These are phyloP conservation scores for Thunnus maccoyii DNA, from an alignment of 2,113 vertebrate species.

Conservation along the genomic window DNA sequence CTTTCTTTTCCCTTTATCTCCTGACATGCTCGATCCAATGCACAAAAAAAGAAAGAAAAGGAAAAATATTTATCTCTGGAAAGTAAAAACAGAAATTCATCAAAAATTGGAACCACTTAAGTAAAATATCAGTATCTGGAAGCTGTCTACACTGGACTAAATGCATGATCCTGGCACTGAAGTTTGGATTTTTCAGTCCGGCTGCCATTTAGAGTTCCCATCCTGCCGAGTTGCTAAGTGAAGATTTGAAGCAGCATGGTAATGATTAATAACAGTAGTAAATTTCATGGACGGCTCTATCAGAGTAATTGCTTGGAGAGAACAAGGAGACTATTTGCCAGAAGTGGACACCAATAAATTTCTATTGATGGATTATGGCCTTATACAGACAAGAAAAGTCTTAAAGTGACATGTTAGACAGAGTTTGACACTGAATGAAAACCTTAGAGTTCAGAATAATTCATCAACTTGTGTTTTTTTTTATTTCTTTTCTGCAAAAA, in stretches of 20 bases:
- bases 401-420: neutral
- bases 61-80: no score
- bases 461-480: no score
- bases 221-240: neutral
- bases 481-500: neutral
- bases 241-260: conserved; percentile 17
- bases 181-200: neutral
- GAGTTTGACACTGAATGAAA: neutral
- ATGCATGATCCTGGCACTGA: neutral
- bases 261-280: conserved; percentile 36
- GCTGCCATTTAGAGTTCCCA: neutral
- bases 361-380: conserved; percentile 20
- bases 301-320: conserved; percentile 58
- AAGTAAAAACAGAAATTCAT: no score
- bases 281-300: conserved; percentile 36
- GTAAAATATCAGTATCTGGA: neutral
- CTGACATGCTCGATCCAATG: no score
- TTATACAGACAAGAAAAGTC: neutral
- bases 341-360: conserved; percentile 35
- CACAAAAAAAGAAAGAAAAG: no score
- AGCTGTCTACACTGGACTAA: neutral
- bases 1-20: no score
- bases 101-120: neutral
- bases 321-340: conserved; percentile 45
- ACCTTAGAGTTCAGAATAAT: neutral